Evolutionary conservation across 2,113 vertebrate species (phyloP), one percentile per base, ranked within the genome.

Genomic region (Sebastes fasciatus): DNA sequence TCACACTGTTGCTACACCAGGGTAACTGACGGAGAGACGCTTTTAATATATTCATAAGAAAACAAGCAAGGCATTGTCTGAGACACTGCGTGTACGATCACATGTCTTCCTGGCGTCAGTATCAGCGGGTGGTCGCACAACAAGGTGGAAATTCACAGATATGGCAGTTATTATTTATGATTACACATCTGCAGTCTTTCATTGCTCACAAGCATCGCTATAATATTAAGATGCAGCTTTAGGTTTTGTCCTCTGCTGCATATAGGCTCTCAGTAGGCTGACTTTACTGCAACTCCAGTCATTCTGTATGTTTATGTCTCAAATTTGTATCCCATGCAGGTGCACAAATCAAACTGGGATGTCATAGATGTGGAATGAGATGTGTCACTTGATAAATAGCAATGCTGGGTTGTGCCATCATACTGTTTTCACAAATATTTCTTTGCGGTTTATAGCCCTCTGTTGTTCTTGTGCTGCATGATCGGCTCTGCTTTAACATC

Each of bases 111-210:
- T 45, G 57, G 54, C 60, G 2, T 73, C 76, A 52, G 71, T n/a
- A 60, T 73, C 67, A 87, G 88, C 87, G 77, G 81, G 85, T 83
- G 83, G 84, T 61, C 58, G 21, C 79, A 84, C 42, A 48, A 5
- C n/a, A 55, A 82, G 67, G 70, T 49, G 85, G 52, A 83, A 81
- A 79, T 54, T 71, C 75, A 45, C 26, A 77, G 73, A 60, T 58
- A 58, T 70, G 26, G 17, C 42, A 7, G 19, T 82, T 42, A 69
- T n/a, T 40, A 11, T 68, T n/a, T 13, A 13, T 55, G 51, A 55
- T 55, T 70, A 60, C 58, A 73, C 51, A 55, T 82, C 66, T 65
- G 69, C 13, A 12, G 51, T 45, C 4, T 77, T 61, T 74, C 5
- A 49, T 51, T 9, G 19, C 54, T 54, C 45, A 23, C 43, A 46